Percentiles rank a stretch among this genome's conserved stretches.
These are phyloP conservation scores for Aix galericulata DNA, from an alignment of 2,113 vertebrate genomes.

Conservation along the genomic window DNA sequence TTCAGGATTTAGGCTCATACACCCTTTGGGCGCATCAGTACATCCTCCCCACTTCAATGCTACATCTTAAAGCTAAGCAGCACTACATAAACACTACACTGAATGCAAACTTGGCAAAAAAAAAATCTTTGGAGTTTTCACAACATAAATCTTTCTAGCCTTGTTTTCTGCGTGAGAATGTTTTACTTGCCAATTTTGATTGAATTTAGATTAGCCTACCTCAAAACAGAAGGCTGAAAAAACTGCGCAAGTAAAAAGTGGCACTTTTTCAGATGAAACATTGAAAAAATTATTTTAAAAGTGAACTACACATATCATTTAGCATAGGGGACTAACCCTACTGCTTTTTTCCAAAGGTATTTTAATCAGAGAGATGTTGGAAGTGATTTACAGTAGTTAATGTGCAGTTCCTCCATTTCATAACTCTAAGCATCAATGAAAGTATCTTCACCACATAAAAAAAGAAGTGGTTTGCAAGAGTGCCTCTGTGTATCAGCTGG, in stretches of 20 bases:
- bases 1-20: not conserved
- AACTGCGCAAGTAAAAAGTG: not conserved
- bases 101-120: not conserved
- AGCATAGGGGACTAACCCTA: not conserved
- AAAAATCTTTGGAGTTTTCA: not conserved
- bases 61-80: not conserved
- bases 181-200: not conserved
- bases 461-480: not conserved
- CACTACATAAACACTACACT: not conserved
- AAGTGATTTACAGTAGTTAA: not conserved
- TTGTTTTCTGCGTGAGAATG: not conserved
- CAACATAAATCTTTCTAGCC: not conserved
- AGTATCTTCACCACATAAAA: not conserved
- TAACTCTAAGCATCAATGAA: not conserved
- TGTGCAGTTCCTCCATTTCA: not conserved
- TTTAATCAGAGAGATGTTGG: not conserved
- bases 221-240: not conserved
- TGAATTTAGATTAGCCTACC: not conserved
- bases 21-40: not conserved
- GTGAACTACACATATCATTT: not conserved
- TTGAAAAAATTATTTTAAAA: not conserved
- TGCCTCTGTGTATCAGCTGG: not conserved
- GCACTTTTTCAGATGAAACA: not conserved
- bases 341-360: not conserved
- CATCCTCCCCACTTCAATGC: not conserved